Base-by-base conservation (phyloP, 2,113 vertebrate genomes). In the Platysteira castanea region DNA sequence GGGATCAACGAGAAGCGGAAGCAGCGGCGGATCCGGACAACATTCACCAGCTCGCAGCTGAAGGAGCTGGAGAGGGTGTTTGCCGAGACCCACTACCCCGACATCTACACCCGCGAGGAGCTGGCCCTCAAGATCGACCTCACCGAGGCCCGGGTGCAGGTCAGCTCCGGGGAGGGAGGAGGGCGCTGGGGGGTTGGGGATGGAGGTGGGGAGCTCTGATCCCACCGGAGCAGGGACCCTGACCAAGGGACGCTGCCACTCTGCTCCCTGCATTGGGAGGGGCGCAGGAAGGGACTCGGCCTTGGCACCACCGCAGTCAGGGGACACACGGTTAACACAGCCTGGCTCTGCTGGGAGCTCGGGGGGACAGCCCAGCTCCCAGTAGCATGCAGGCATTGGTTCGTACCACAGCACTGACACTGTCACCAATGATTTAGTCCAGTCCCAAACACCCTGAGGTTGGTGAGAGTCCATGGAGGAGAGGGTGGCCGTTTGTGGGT, bases 41-140 rank as follows among this genome's bases (percentile, higher is more conserved):
- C 99, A 0, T 99, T 99, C 98, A 99, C 99, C 59, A 99, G 99
- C 87, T 99, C 99, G 0, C 99, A 99, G 98, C 98, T 99, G 70
- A 99, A 99, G 95, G 99, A 99, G 97, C 97, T 99, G 88, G 99
- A 99, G 98, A 96, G 99, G 18, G 99, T 99, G 52, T 99, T 99
- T 30, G 99, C 99, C 0, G 99, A 99, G 97, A 99, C 94, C 10
- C 98, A 99, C 99, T 95, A 95, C 35, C 94, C 94, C 6, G 94
- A 95, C 80, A 95, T 95, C 75, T 95, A 95, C 75, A 93, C 94
- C 17, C 97, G 99, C 1, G 99, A 99, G 95, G 99, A 99, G 94
- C 98, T 99, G 93, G 99, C 99, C 2, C 98, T 99, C 70, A 99
- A 99, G 94, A 99, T 99, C 35, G 99, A 99, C 96, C 98, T 99